A percentile compares a stretch with the other conserved stretches of the same genome.
Evolutionary conservation across 2,113 vertebrate species (phyloP).

Genomic region (Sphyrna mokarran): DNA sequence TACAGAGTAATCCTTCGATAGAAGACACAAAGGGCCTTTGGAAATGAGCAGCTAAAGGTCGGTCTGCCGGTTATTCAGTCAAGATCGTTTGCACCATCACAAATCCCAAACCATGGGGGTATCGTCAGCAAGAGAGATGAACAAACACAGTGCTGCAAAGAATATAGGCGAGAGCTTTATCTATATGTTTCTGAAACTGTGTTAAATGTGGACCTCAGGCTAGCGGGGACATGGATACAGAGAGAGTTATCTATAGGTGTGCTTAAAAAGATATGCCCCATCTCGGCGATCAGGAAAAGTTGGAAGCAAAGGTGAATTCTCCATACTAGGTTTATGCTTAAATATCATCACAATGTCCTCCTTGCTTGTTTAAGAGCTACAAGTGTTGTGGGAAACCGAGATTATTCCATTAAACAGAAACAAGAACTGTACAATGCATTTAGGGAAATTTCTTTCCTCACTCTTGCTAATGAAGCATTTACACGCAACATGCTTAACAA

Average conservation of each 20-base stretch:
- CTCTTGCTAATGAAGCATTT: too few species aligned
- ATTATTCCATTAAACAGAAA: background rate
- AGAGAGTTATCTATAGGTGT: background rate
- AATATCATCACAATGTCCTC: background rate
- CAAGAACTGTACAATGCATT: background rate
- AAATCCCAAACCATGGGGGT: background rate
- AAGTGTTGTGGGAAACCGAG: background rate
- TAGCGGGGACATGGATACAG: background rate
- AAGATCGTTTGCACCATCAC: background rate
- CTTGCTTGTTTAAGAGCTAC: background rate
- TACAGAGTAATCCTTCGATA: background rate
- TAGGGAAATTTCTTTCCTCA: background rate
- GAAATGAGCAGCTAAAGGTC: background rate
- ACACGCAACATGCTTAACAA: too few species aligned
- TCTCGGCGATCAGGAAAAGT: too few species aligned
- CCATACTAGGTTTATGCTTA: background rate
- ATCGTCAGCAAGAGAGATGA: background rate
- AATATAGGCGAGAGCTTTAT: background rate
- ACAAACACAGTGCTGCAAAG: background rate
- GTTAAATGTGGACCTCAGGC: background rate
- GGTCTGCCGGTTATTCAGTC: background rate
- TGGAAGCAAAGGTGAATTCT: background rate
- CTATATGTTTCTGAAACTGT: background rate
- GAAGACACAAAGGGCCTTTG: background rate
- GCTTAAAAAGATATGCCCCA: background rate